Conservation (phyloP, 1,140 invertebrate genomes). For the Temnothorax curvispinosus region DNA sequence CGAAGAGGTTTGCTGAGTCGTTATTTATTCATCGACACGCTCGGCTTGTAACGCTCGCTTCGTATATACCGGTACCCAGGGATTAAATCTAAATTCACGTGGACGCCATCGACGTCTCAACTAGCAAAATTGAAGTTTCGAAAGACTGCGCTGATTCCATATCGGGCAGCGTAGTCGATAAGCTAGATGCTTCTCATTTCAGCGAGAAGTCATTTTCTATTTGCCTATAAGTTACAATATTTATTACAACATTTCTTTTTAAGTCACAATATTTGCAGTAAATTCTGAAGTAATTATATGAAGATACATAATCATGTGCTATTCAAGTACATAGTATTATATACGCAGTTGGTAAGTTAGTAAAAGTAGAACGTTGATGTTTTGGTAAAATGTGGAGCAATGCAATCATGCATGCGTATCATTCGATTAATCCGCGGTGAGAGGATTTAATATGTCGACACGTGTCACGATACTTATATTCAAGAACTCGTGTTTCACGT, state of each 20-base stretch:
- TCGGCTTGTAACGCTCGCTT: constrained; percentile 44
- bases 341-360: background rate
- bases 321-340: background rate
- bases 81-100: constrained; percentile 52
- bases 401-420: background rate
- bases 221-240: background rate
- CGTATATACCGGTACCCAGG: background rate
- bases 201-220: background rate
- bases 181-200: background rate
- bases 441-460: background rate
- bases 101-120: constrained; percentile 23
- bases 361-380: background rate
- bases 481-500: background rate
- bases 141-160: background rate
- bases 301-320: background rate
- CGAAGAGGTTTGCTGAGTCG: constrained; percentile 61
- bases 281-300: background rate
- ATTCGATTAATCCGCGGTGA: background rate
- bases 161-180: background rate
- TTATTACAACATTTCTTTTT: background rate
- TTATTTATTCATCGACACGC: constrained; percentile 66
- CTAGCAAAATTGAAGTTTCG: constrained; percentile 32
- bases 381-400: background rate
- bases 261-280: background rate
- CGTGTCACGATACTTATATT: background rate